Evolutionary conservation across 2,888 invertebrate species (phyloP), one percentile per base, ranked within the genome.

Genomic region (Acronicta alni): DNA sequence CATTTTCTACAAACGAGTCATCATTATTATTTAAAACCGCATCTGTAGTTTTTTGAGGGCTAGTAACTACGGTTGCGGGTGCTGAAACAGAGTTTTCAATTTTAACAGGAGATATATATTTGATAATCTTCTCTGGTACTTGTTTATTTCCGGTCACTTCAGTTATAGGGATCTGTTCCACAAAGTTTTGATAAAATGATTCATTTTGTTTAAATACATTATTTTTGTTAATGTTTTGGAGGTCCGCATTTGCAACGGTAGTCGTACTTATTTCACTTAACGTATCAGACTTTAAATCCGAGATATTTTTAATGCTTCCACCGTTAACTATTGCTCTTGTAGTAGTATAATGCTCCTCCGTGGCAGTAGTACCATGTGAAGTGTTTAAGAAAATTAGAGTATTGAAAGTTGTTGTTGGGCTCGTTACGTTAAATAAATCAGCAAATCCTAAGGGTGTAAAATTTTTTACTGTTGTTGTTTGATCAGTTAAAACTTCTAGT

Each of bases 1-100:
- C 18, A 9, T 32, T 10, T 30, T 54, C 41, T 7, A 42, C 8
- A 9, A 18, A 3, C 15, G 23, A 59, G 5, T 58, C 12, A 48
- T 47, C 52, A 0, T 32, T 23, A 41, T 42, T 46, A 0, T 37
- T 10, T 38, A 42, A 20, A 7, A 2, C 8, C 1, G 14, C 8
- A n/a, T 42, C n/a, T n/a, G n/a, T 42, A 42, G 42, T 42, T n/a
- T 7, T 42, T 20, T 43, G 26, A 6, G 15, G 15, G 15, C 15
- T 16, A n/a, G n/a, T n/a, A 1, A 16, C 15, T 15, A 16, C 15
- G 10, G 26, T 43, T 20, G 3, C 26, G 5, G 32, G 17, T 32
- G 32, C 32, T 8, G 17, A 3, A 16, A 14, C 17, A 32, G 12
- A 9, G 16, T 16, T 30, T 30, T 30, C 30, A 30, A 30, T 44